These are phyloP conservation scores for Euwallacea similis DNA, from an alignment of 1,140 invertebrate genomes.

Conservation along the genomic window DNA sequence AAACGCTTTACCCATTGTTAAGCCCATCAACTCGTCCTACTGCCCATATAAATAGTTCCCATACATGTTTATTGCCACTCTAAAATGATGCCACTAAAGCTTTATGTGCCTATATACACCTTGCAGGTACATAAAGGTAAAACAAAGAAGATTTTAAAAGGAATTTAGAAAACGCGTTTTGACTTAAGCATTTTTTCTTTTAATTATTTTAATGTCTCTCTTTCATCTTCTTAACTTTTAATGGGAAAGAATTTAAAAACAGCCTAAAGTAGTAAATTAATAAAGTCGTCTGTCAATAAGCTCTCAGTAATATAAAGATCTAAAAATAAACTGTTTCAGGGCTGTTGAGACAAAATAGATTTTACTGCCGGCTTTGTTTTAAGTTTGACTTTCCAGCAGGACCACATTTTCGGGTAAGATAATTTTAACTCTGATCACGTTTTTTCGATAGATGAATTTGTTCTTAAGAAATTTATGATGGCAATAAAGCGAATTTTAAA, in stretches of 20 bases:
- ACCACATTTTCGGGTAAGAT: no score
- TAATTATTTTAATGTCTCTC: no score
- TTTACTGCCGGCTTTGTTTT: conserved; percentile 15
- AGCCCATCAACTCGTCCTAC: conserved; percentile 5
- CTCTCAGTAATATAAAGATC: conserved; percentile 15
- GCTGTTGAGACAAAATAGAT: conserved; percentile 20
- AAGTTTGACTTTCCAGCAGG: background rate
- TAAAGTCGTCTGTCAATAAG: conserved; percentile 26
- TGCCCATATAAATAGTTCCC: conserved; percentile 22
- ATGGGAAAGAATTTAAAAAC: no score
- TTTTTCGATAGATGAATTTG: no score
- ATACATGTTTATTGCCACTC: conserved; percentile 28
- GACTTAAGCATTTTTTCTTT: no score
- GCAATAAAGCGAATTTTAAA: no score
- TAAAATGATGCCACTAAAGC: conserved; percentile 36
- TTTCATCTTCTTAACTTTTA: no score
- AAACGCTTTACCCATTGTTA: conserved; percentile 23
- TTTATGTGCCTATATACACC: conserved; percentile 23
- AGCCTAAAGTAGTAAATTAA: conserved; percentile 15
- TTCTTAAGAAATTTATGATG: no score
- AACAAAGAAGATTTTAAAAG: conserved; percentile 26
- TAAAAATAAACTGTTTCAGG: conserved; percentile 25
- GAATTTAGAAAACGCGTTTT: conserved; percentile 5
- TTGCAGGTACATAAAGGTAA: conserved; percentile 5
- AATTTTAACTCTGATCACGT: no score